Percentiles rank a stretch among this genome's conserved stretches.
Conservation (phyloP, 1,140 invertebrate species). For the Druon quercuslanigerum region DNA sequence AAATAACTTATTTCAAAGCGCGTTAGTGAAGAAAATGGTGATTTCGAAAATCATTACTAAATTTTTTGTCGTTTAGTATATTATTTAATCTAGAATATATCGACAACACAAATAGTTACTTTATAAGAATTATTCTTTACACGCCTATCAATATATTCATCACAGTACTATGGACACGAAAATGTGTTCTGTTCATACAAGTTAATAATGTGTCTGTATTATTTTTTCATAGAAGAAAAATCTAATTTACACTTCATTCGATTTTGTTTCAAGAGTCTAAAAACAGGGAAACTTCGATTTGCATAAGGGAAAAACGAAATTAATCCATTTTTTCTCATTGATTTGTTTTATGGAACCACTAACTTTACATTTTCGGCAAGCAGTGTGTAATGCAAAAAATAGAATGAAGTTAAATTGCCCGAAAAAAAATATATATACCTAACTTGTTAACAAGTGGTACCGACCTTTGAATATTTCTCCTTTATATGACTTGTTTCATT, state of each 20-base stretch:
- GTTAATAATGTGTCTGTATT: constrained; percentile 65
- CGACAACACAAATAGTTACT: constrained; percentile 70
- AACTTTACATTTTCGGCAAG: background rate
- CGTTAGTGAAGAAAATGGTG: constrained; percentile 45
- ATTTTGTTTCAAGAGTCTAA: constrained; percentile 23
- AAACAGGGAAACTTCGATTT: constrained; percentile 36
- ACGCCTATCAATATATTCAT: constrained; percentile 75
- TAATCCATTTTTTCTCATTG: constrained; percentile 11
- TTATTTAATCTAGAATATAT: constrained; percentile 64
- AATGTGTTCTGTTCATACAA: constrained; percentile 72
- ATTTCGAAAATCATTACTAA: constrained; percentile 39
- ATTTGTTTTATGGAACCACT: constrained; percentile 26
- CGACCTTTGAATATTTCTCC: constrained; percentile 12
- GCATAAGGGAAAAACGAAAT: constrained; percentile 36
- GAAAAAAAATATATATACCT: background rate
- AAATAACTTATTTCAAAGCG: constrained; percentile 44
- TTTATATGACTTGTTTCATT: constrained; percentile 39
- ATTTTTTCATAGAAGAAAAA: constrained; percentile 31
- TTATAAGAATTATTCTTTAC: constrained; percentile 63
- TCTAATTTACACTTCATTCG: constrained; percentile 30
- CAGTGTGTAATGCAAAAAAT: constrained; percentile 10
- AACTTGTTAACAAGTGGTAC: background rate
- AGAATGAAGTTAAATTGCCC: background rate
- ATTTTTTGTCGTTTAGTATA: constrained; percentile 51
- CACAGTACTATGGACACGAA: constrained; percentile 76